Conservation (phyloP, 1,140 invertebrate species). For the Leptinotarsa defecta region DNA sequence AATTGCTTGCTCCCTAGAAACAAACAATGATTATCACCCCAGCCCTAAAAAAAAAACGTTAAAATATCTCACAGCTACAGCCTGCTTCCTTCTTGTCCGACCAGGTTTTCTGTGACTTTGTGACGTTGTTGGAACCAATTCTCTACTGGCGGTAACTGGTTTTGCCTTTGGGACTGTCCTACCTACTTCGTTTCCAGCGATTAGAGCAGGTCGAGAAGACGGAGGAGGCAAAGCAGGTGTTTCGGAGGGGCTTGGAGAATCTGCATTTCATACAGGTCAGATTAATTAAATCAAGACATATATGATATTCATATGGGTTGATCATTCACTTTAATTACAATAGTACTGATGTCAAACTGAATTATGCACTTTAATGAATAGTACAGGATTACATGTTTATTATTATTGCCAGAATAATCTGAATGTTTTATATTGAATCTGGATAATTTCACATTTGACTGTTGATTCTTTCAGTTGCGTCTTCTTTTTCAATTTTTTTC, state of each 20-base stretch:
- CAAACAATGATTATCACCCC: background rate
- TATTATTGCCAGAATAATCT: no score
- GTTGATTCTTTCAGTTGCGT: no score
- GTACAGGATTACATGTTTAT: no score
- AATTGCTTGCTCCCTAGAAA: conserved; percentile 36
- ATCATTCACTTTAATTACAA: no score
- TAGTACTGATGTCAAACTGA: no score
- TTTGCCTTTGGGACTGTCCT: conserved; percentile 49
- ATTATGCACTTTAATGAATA: no score
- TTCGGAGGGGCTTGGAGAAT: conserved; percentile 23
- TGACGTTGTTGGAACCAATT: conserved; percentile 61
- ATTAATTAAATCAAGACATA: no score
- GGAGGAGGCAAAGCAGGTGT: conserved; percentile 56
- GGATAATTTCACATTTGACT: no score
- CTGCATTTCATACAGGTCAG: conserved; percentile 7
- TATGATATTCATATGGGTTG: no score
- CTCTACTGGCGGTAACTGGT: conserved; percentile 55
- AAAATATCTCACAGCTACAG: conserved; percentile 32
- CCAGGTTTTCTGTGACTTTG: conserved; percentile 41
- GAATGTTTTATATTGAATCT: no score
- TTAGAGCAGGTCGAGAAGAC: conserved; percentile 57
- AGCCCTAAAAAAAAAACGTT: no score
- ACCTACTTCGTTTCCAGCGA: conserved; percentile 63
- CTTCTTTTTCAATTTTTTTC: no score
- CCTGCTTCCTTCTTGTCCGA: conserved; percentile 36